A percentile compares a stretch with the other conserved stretches of the same genome.
These are phyloP conservation scores for Lysandra coridon DNA, from an alignment of 2,888 invertebrate genomes.

Conservation along the genomic window DNA sequence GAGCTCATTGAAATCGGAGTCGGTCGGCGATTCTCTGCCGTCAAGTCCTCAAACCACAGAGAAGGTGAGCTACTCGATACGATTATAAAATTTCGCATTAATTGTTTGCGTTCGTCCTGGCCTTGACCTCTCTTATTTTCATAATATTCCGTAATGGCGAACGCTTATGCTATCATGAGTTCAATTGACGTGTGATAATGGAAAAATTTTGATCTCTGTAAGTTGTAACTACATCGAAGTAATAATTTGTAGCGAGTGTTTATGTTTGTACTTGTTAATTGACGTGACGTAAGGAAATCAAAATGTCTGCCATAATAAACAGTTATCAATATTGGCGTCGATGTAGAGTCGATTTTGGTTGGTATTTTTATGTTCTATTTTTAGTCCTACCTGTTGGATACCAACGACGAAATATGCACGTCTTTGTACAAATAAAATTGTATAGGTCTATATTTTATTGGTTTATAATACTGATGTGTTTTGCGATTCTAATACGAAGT, in stretches of 20 bases:
- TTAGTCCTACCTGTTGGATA: slow-evolving; percentile 27
- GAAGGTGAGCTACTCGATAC: slow-evolving; percentile 59
- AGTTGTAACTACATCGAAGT: slow-evolving; percentile 12
- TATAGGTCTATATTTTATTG: neutral
- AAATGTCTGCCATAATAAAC: slow-evolving; percentile 34
- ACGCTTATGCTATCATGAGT: slow-evolving; percentile 71
- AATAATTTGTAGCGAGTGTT: slow-evolving; percentile 13
- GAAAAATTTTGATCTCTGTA: slow-evolving; percentile 51
- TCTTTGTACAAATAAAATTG: neutral
- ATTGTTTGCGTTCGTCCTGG: slow-evolving; percentile 77
- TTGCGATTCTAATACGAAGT: neutral
- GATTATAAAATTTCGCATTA: slow-evolving; percentile 50
- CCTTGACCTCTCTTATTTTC: slow-evolving; percentile 80
- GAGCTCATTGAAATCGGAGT: slow-evolving; percentile 77
- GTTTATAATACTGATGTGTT: too few relatives aligned
- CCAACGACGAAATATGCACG: neutral
- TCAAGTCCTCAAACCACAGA: slow-evolving; percentile 79
- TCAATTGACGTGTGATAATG: slow-evolving; percentile 63
- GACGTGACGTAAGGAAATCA: slow-evolving; percentile 29
- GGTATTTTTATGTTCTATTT: slow-evolving; percentile 29
- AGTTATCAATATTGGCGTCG: slow-evolving; percentile 29
- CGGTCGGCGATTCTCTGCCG: slow-evolving; percentile 72
- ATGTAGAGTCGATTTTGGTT: slow-evolving; percentile 13
- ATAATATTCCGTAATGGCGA: slow-evolving; percentile 80
- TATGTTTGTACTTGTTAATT: slow-evolving; percentile 30